Evolutionary conservation across 2,797 vertebrate species (phyloP).

Genomic region (Sphaeramia orbicularis): DNA sequence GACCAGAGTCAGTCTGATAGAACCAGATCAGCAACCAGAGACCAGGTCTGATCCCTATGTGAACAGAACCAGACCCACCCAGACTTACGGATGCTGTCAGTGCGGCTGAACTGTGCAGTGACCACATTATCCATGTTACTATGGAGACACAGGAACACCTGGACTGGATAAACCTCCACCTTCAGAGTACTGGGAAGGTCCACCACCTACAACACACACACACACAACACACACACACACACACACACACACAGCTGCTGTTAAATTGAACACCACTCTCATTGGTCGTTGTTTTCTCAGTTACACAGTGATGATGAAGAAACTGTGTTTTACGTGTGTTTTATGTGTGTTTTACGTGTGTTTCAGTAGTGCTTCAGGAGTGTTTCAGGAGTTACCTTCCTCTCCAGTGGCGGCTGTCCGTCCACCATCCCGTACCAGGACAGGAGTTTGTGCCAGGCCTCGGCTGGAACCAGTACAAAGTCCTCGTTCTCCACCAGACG

Average conservation of each 20-base stretch:
- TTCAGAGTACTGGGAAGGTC: conserved; percentile 86
- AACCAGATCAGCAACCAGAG: too few species aligned
- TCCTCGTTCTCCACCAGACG: conserved; percentile 89
- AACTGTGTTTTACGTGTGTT: too few species aligned
- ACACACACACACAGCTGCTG: too few species aligned
- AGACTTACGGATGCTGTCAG: conserved; percentile 85
- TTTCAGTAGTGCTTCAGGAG: too few species aligned
- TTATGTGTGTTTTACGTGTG: too few species aligned
- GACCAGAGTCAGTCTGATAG: too few species aligned
- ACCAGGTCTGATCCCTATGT: too few species aligned
- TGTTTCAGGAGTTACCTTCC: conserved; percentile 82
- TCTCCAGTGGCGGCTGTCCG: conserved; percentile 87
- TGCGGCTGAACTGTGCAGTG: conserved; percentile 82
- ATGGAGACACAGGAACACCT: conserved; percentile 88
- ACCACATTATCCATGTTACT: conserved; percentile 85
- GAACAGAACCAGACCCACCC: too few species aligned
- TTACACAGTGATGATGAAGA: too few species aligned
- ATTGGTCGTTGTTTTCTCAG: too few species aligned
- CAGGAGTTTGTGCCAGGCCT: conserved; percentile 87
- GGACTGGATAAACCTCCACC: conserved; percentile 89
- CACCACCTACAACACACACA: conserved; percentile 82
- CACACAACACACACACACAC: conserved; percentile 33
- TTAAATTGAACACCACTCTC: too few species aligned
- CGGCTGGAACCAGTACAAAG: conserved; percentile 86
- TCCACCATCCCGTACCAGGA: conserved; percentile 86